Conservation (phyloP, 2,113 vertebrate species). For the Dolichotis patagonum region DNA sequence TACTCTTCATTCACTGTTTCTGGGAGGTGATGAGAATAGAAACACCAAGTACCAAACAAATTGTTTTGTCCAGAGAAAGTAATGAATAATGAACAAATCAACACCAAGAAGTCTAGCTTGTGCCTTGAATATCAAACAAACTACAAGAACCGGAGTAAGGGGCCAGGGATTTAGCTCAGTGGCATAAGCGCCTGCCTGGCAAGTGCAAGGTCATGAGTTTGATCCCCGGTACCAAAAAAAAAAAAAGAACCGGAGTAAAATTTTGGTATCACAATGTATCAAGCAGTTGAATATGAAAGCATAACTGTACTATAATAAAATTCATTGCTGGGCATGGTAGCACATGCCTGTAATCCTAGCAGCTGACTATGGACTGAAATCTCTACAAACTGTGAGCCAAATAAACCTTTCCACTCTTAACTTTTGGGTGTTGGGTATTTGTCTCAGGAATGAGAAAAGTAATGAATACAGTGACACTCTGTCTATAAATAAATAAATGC, state of each 20-base stretch:
- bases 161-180: no score
- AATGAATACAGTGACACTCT: not conserved
- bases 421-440: not conserved
- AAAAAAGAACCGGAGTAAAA: not conserved
- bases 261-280: not conserved
- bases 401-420: not conserved
- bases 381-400: not conserved
- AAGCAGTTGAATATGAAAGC: not conserved
- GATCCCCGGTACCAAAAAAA: no score
- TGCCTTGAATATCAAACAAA: not conserved
- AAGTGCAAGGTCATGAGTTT: no score
- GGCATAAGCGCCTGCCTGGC: no score
- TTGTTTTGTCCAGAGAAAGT: not conserved
- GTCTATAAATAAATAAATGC: not conserved
- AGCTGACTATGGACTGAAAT: not conserved
- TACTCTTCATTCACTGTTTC: not conserved
- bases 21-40: not conserved
- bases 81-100: not conserved
- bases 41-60: not conserved
- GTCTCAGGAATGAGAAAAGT: not conserved
- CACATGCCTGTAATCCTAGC: not conserved
- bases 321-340: not conserved
- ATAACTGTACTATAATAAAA: not conserved
- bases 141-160: not conserved
- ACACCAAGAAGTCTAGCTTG: not conserved